A percentile compares a stretch with the other conserved stretches of the same genome.
Conservation (phyloP, 1,140 invertebrate genomes). For the Lordiphosa clarofinis region DNA sequence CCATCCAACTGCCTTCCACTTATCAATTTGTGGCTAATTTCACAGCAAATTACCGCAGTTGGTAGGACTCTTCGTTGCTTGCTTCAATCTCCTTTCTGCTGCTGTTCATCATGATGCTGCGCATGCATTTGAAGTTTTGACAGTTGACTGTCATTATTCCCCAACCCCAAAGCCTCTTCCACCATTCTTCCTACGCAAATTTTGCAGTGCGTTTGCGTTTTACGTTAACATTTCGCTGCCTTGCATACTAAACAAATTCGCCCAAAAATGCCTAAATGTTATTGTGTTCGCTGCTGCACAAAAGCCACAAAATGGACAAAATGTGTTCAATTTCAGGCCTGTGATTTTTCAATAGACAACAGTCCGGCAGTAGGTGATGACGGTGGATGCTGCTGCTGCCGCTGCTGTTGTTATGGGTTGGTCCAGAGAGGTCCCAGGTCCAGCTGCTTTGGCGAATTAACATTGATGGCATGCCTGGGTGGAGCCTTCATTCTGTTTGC, state of each 20-base stretch:
- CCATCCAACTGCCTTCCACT: background rate
- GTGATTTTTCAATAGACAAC: constrained; percentile 72
- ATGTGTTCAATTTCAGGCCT: constrained; percentile 75
- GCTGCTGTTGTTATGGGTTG: background rate
- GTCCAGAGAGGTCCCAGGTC: constrained; percentile 14
- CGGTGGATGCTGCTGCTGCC: background rate
- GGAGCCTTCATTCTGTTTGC: constrained; percentile 46
- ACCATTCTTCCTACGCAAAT: constrained; percentile 31
- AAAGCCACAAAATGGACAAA: constrained; percentile 72
- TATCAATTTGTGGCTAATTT: constrained; percentile 19
- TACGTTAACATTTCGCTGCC: constrained; percentile 72
- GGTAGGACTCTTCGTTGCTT: background rate
- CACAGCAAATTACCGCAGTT: constrained; percentile 2
- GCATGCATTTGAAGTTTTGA: constrained; percentile 72
- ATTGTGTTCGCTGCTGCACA: constrained; percentile 24
- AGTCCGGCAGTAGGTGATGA: constrained; percentile 7
- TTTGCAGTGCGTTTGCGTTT: constrained; percentile 70
- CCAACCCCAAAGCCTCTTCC: background rate
- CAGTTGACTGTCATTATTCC: constrained; percentile 70
- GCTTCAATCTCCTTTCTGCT: background rate
- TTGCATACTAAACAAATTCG: constrained; percentile 69
- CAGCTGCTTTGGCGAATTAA: constrained; percentile 70
- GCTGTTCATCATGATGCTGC: constrained; percentile 64
- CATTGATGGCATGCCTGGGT: constrained; percentile 53
- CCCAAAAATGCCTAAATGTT: constrained; percentile 44